Evolutionary conservation across 92 coral and sea anemone species (phyloP).

Genomic region (Nematostella vectensis): DNA sequence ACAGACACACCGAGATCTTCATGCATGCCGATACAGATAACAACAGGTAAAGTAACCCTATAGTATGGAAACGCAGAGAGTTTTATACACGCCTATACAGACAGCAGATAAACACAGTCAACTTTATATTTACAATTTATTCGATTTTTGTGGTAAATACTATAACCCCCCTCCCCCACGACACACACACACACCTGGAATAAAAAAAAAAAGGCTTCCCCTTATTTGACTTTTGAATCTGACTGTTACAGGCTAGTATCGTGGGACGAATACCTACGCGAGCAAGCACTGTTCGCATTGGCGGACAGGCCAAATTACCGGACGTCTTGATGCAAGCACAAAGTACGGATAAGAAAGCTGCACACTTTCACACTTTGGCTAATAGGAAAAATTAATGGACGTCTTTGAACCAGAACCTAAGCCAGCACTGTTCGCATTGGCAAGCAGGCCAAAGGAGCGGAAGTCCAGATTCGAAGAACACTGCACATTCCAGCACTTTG

Average conservation of each 20-base stretch:
- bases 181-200: neutral
- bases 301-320: constrained; percentile 89
- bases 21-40: constrained; percentile 93
- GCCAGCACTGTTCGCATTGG: too few relatives aligned
- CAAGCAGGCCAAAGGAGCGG: too few relatives aligned
- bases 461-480: too few relatives aligned
- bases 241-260: constrained; percentile 92
- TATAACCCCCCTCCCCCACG: neutral
- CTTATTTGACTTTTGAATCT: too few relatives aligned
- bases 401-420: too few relatives aligned
- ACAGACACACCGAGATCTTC: constrained; percentile 77
- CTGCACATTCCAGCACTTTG: too few relatives aligned
- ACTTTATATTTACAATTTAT: too few relatives aligned
- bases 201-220: neutral
- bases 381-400: too few relatives aligned
- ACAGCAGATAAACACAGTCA: neutral
- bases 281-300: constrained; percentile 74
- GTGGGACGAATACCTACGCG: constrained; percentile 91
- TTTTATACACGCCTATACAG: neutral
- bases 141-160: too few relatives aligned
- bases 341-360: too few relatives aligned
- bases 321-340: too few relatives aligned
- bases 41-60: constrained; percentile 93
- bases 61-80: neutral
- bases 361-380: too few relatives aligned